Evolutionary conservation across 2,888 invertebrate genomes (phyloP).

Genomic region (Eilema caniola): DNA sequence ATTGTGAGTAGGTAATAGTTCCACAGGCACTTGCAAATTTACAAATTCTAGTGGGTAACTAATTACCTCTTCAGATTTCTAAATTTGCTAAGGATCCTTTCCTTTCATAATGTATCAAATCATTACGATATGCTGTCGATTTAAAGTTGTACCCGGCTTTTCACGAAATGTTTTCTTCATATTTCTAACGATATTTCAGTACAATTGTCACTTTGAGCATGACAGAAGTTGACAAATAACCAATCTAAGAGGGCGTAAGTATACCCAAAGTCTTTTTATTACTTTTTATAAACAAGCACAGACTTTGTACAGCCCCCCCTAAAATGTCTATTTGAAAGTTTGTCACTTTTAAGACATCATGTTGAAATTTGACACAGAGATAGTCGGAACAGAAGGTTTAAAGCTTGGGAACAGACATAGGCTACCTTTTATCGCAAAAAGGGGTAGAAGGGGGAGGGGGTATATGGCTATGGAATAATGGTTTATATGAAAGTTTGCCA

Average conservation of each 20-base stretch:
- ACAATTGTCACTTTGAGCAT: neutral
- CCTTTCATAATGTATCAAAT: neutral
- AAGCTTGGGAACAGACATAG: too few species aligned
- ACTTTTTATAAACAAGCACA: too few species aligned
- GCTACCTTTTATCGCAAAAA: too few species aligned
- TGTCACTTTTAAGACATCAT: too few species aligned
- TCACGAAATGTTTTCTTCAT: neutral
- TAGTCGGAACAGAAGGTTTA: too few species aligned
- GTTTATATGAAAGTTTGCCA: too few species aligned
- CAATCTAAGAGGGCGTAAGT: neutral
- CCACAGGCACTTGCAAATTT: slow-evolving; percentile 13
- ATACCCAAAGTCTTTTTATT: too few species aligned
- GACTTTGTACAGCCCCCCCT: too few species aligned
- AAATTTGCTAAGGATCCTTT: neutral
- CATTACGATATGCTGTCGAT: neutral
- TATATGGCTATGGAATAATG: too few species aligned
- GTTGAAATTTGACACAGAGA: too few species aligned
- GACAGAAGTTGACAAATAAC: neutral
- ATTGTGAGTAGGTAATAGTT: slow-evolving; percentile 14
- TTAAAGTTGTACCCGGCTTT: neutral
- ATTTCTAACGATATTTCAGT: neutral
- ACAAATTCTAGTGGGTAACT: neutral
- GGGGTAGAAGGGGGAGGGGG: too few species aligned
- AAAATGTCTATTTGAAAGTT: too few species aligned
- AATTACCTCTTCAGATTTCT: neutral